Percentiles rank a stretch among this genome's conserved stretches.
Conservation (phyloP, 2,888 invertebrate species). For the Euplexia lucipara region DNA sequence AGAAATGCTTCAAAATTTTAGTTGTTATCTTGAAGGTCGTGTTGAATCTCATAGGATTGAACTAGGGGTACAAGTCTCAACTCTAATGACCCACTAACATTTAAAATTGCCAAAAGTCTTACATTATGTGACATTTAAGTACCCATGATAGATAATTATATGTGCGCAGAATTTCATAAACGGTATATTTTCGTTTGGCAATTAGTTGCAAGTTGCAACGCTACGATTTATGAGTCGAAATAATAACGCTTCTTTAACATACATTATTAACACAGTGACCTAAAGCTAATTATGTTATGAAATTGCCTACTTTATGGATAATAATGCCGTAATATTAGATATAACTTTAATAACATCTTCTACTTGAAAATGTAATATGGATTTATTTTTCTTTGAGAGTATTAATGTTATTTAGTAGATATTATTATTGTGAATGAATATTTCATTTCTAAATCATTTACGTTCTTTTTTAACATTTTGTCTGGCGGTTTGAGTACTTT, state of each 20-base stretch:
- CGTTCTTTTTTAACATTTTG: too few relatives aligned
- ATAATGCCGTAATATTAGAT: slow-evolving; percentile 42
- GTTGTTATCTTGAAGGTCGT: slow-evolving; percentile 35
- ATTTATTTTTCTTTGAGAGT: too few relatives aligned
- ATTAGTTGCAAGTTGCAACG: slow-evolving; percentile 40
- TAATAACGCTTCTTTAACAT: slow-evolving; percentile 46
- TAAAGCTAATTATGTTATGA: slow-evolving; percentile 43
- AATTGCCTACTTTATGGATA: slow-evolving; percentile 30
- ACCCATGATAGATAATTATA: slow-evolving; percentile 52
- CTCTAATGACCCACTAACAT: slow-evolving; percentile 60
- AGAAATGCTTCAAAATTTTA: slow-evolving; percentile 18
- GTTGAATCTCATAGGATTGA: slow-evolving; percentile 16
- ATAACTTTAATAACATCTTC: slow-evolving; percentile 33
- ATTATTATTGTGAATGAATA: too few relatives aligned
- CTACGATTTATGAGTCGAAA: slow-evolving; percentile 62
- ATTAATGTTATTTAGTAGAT: too few relatives aligned
- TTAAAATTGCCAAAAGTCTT: slow-evolving; percentile 59
- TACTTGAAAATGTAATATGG: slow-evolving; percentile 16
- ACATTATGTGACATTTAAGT: slow-evolving; percentile 59
- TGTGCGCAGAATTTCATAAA: slow-evolving; percentile 57
- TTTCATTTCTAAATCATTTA: too few relatives aligned
- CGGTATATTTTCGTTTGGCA: slow-evolving; percentile 46
- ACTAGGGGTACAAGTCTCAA: slow-evolving; percentile 16
- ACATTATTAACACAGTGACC: slow-evolving; percentile 60
- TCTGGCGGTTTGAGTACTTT: too few relatives aligned